Conservation (phyloP, 2,797 vertebrate species). For the Novumbra hubbsi region DNA sequence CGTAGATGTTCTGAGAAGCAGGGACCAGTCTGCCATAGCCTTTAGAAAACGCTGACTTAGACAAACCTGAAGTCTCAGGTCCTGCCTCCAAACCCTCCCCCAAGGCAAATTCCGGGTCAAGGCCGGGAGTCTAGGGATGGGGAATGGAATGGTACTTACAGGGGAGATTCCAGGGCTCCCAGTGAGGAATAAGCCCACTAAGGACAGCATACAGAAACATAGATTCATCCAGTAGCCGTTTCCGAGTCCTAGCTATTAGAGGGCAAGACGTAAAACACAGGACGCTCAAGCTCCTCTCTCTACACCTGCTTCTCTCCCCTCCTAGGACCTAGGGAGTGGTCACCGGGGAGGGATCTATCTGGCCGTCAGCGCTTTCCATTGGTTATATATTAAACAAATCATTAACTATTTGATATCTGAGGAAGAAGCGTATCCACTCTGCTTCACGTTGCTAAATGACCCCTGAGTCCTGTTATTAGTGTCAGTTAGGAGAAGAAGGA, state of each 20-base stretch:
- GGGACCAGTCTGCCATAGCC: too few relatives aligned
- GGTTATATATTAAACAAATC: constrained; percentile 69
- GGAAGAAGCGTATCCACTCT: constrained; percentile 48
- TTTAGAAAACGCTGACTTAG: constrained; percentile 64
- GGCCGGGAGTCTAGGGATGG: constrained; percentile 44
- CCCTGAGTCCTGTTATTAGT: constrained; percentile 34
- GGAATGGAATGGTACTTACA: background rate
- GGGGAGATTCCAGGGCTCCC: constrained; percentile 44
- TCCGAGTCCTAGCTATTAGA: constrained; percentile 62
- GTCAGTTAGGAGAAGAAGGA: constrained; percentile 14
- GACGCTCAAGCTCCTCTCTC: constrained; percentile 23
- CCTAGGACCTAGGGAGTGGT: constrained; percentile 36
- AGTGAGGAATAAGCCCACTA: constrained; percentile 75
- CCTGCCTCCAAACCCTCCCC: background rate
- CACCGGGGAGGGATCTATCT: constrained; percentile 56
- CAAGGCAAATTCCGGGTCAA: constrained; percentile 48
- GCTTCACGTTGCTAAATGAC: constrained; percentile 44
- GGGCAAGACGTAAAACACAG: constrained; percentile 71
- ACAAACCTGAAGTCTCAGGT: background rate
- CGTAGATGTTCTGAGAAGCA: background rate
- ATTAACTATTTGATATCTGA: constrained; percentile 67
- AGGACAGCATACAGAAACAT: constrained; percentile 73
- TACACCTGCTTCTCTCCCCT: constrained; percentile 33
- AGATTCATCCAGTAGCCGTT: constrained; percentile 63
- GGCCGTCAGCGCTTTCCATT: constrained; percentile 65